These are phyloP conservation scores for Phalacrocorax aristotelis DNA, from an alignment of 2,113 vertebrate genomes.

Conservation along the genomic window DNA sequence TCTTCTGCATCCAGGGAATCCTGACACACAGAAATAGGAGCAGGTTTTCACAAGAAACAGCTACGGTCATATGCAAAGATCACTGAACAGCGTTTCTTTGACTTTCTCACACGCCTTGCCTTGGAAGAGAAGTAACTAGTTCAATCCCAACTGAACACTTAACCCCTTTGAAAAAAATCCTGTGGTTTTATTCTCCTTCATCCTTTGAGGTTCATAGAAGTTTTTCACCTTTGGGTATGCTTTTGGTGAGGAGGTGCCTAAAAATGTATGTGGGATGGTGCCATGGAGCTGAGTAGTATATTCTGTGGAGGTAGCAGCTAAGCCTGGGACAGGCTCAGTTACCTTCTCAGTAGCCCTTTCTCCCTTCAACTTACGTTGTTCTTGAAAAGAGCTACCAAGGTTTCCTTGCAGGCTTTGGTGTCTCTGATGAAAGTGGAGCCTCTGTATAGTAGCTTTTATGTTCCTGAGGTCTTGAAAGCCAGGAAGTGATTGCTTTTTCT, in stretches of 20 bases:
- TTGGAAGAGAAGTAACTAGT: neutral
- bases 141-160: neutral
- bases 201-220: neutral
- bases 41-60: neutral
- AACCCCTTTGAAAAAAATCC: neutral
- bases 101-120: rapidly evolving
- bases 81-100: neutral
- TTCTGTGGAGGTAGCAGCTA: neutral
- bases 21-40: rapidly evolving
- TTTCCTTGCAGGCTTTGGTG: neutral
- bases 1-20: neutral
- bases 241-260: neutral
- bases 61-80: neutral
- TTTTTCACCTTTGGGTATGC: neutral
- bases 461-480: neutral
- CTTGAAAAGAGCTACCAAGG: neutral
- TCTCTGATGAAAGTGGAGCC: neutral
- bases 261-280: neutral
- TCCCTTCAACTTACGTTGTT: rapidly evolving
- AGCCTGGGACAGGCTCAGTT: neutral
- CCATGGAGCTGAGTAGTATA: neutral
- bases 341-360: neutral
- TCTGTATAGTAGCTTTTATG: neutral
- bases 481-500: neutral
- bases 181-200: neutral